Evolutionary conservation across 2,797 vertebrate genomes (phyloP), one percentile per base, ranked within the genome.

Genomic region (Onychomys arenicola): DNA sequence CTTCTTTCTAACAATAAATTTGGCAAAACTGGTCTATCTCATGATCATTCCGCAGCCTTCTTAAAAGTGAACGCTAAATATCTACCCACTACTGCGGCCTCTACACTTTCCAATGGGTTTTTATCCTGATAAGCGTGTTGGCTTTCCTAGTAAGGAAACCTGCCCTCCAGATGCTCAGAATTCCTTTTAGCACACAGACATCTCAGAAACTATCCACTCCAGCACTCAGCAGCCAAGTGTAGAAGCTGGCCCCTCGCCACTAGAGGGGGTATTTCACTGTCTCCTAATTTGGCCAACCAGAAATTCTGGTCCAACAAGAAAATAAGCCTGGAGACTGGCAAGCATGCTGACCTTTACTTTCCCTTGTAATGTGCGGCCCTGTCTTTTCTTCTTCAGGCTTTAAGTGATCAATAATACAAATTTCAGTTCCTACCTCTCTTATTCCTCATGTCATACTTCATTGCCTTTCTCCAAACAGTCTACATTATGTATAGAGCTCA

Each of bases 261-360:
- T 98, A 98, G 97, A 98, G 96, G 97, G 97, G 92, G 80, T 97
- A 63, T 98, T 98, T 97, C 94, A 91, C 83, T 95, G 95, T 85
- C 92, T 93, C 92, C 89, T 92, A 43, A 87, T 84, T 76, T 59
- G 89, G 49, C 78, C 90, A 55, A 92, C 90, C 86, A 94, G 92
- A 97, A 96, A 95, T 96, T 97, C 95, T 96, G 73, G 85, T 82
- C 85, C 63, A 95, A 91, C 94, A 93, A 96, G 95, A 85, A 98
- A 94, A 25, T 82, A 89, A 97, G 34, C 55, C 75, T 94, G 29
- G 90, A 89, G 59, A 63, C 83, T 40, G 75, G 93, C 61, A 92
- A 69, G 93, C 61, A 92, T 37, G 46, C 84, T 82, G 69, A 85
- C 89, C 83, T 96, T 93, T 89, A 93, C 69, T 23, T 95, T 96